Evolutionary conservation across 2,888 invertebrate species (phyloP).

Genomic region (Orthosia gothica): DNA sequence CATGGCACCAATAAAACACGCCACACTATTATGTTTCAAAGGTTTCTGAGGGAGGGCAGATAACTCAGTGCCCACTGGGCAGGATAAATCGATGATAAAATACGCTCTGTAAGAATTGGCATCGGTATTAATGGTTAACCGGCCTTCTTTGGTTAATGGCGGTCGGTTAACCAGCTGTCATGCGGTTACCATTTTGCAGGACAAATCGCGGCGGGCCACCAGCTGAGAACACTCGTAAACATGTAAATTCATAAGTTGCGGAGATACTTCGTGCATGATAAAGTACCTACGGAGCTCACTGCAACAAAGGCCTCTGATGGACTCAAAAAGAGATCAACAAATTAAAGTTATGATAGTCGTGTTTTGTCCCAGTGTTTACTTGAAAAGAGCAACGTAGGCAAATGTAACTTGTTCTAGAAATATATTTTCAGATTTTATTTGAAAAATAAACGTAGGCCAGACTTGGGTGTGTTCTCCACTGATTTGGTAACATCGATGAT

Average conservation of each 20-base stretch:
- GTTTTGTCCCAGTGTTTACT: conserved; percentile 19
- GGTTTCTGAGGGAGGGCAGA: conserved; percentile 79
- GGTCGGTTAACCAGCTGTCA: conserved; percentile 85
- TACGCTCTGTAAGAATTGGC: conserved; percentile 78
- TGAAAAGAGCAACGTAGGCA: background rate
- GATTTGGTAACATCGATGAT: conserved; percentile 31
- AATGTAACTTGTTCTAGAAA: background rate
- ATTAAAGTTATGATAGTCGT: conserved; percentile 28
- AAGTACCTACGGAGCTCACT: conserved; percentile 67
- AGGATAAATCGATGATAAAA: conserved; percentile 83
- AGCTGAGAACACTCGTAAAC: conserved; percentile 85
- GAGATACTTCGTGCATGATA: conserved; percentile 78
- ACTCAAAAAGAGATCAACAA: conserved; percentile 54
- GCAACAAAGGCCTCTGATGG: conserved; percentile 57
- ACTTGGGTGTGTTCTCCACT: conserved; percentile 8
- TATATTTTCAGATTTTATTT: background rate
- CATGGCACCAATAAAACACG: conserved; percentile 76
- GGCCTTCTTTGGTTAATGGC: conserved; percentile 83
- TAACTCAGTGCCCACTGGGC: conserved; percentile 78
- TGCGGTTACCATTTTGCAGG: conserved; percentile 82
- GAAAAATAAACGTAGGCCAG: background rate
- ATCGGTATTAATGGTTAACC: conserved; percentile 72
- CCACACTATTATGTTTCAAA: conserved; percentile 80
- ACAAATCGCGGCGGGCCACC: conserved; percentile 89
- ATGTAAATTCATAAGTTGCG: conserved; percentile 86